Conservation (phyloP, 1,140 invertebrate species). For the Acromyrmex echinatior region DNA sequence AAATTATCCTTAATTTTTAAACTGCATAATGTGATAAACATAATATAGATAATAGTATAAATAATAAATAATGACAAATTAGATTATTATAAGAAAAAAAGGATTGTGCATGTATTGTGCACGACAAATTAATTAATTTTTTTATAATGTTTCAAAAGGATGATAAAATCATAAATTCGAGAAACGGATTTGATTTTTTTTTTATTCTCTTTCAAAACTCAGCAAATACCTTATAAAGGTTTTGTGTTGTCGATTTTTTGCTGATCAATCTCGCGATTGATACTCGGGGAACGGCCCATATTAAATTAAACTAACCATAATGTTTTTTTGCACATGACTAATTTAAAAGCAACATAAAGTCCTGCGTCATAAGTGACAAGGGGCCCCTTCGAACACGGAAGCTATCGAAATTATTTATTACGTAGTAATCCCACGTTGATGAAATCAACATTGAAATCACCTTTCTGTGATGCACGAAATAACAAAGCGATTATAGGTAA, state of each 20-base stretch:
- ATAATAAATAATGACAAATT: slow-evolving; percentile 1
- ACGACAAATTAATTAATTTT: not conserved
- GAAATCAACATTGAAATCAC: not conserved
- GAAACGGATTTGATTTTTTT: not conserved
- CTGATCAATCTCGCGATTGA: slow-evolving; percentile 20
- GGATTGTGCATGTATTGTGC: not conserved
- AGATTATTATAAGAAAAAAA: not conserved
- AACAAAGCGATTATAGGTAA: not conserved
- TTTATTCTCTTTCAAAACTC: not conserved
- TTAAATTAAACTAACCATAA: slow-evolving; percentile 28
- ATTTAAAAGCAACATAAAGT: slow-evolving; percentile 61
- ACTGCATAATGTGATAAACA: too few relatives aligned
- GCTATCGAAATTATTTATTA: slow-evolving; percentile 31
- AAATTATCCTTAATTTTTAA: not conserved
- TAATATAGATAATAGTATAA: too few relatives aligned
- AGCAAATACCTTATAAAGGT: not conserved
- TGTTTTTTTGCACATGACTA: slow-evolving; percentile 53
- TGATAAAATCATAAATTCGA: not conserved
- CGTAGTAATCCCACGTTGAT: not conserved
- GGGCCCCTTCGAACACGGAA: slow-evolving; percentile 52
- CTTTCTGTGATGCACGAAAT: not conserved
- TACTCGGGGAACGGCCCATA: slow-evolving; percentile 34
- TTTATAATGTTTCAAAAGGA: not conserved
- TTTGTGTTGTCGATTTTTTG: not conserved
- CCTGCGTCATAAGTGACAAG: slow-evolving; percentile 50